Evolutionary conservation across 1,140 invertebrate species (phyloP).

Genomic region (Agraylea sexmaculata): DNA sequence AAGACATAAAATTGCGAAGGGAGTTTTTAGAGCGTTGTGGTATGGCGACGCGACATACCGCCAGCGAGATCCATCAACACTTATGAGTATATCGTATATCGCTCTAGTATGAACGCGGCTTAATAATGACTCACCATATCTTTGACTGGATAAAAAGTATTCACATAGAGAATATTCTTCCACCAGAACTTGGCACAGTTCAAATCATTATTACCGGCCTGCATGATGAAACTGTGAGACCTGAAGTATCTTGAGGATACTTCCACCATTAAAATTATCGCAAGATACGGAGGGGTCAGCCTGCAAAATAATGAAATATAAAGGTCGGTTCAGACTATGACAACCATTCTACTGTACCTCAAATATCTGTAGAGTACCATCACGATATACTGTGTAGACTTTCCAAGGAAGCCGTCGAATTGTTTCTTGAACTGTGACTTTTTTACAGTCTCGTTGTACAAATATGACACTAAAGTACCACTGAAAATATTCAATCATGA

Average conservation of each 20-base stretch:
- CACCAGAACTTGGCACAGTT: constrained; percentile 36
- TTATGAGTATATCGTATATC: constrained; percentile 4
- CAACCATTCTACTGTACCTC: constrained; percentile 14
- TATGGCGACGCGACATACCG: no score
- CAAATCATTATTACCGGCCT: constrained; percentile 26
- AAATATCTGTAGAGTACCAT: constrained; percentile 30
- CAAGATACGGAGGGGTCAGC: constrained; percentile 31
- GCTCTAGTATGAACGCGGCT: background rate
- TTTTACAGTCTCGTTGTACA: constrained; percentile 31
- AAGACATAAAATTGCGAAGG: no score
- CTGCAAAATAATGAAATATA: constrained; percentile 22
- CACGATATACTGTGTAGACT: constrained; percentile 27
- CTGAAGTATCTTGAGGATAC: constrained; percentile 27
- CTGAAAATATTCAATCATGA: constrained; percentile 22
- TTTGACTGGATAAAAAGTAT: constrained; percentile 30
- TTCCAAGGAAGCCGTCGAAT: constrained; percentile 24
- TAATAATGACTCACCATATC: constrained; percentile 26
- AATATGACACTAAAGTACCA: constrained; percentile 32
- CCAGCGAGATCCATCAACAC: constrained; percentile 23
- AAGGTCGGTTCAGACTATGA: constrained; percentile 2
- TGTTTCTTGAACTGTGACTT: constrained; percentile 24
- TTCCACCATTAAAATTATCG: constrained; percentile 26
- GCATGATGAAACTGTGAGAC: constrained; percentile 26
- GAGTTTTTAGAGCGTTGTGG: no score
- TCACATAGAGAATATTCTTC: constrained; percentile 34